Base-by-base conservation (phyloP, 2,888 invertebrate genomes). In the Uloborus plumipes region DNA sequence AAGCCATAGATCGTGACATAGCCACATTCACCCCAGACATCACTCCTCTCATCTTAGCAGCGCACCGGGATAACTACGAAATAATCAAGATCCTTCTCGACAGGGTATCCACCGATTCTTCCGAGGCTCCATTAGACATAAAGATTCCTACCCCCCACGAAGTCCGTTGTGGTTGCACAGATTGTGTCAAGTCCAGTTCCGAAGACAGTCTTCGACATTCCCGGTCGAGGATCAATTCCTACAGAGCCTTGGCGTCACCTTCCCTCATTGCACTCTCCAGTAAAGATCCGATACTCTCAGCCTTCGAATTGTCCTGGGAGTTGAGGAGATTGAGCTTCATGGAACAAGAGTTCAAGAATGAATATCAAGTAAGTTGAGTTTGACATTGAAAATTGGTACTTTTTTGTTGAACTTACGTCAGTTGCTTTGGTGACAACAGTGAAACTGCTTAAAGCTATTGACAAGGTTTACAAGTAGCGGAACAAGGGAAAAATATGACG, bases 231-330 rank as follows among this genome's bases (percentile, higher is more conserved):
- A 93, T 98, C 69, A 97, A 98, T 88, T 95, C 96, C 87, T 98
- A 98, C 90, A 92, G 94, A 85, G 98, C 98, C 0, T 90, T 98
- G 73, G 94, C 97, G 0, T 96, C 96, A 87, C 97, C 98, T 0
- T 97, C 97, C 0, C 92, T 98, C 69, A 98, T 98, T 86, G 96
- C 97, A 0, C 90, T 98, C 51, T 97, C 96, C 50, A 96, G 96
- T 13, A 93, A 93, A 79, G 98, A 98, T 90, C 98, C 98, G 0
- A 92, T 98, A 74, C 91, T 97, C 86, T 97, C 97, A 0, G 95
- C 98, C 18, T 98, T 98, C 88, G 94, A 98, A 89, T 90, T 98
- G 65, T 96, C 91, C 86, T 90, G 91, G 89, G 91, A 91, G 86
- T 86, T 88, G n/a, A 87, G 88, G 76, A 86, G 86, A 62, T 88